These are phyloP conservation scores for Apodemus speciosus DNA, from an alignment of 2,113 vertebrate species.

Conservation along the genomic window DNA sequence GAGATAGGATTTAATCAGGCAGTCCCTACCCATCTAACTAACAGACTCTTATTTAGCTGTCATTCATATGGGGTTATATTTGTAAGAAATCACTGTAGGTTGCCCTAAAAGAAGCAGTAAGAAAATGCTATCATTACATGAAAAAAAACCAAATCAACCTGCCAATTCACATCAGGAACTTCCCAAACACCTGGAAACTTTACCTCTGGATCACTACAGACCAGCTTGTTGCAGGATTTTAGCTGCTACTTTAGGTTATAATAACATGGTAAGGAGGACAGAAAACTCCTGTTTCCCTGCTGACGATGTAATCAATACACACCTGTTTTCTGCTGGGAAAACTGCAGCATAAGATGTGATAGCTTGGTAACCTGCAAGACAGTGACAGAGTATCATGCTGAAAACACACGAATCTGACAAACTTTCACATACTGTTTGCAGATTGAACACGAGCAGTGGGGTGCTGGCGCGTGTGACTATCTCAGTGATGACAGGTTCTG, in stretches of 20 bases:
- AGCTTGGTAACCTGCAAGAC: conserved; percentile 82
- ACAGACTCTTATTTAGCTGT: not conserved
- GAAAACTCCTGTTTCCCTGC: conserved; percentile 77
- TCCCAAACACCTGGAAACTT: conserved; percentile 81
- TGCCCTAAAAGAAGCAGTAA: conserved; percentile 14
- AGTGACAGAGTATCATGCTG: conserved; percentile 80
- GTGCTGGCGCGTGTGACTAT: conserved; percentile 65
- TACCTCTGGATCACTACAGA: conserved; percentile 72
- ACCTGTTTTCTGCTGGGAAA: conserved; percentile 86
- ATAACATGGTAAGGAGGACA: conserved; percentile 78
- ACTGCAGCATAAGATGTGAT: conserved; percentile 70
- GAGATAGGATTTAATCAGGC: not conserved
- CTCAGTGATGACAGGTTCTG: conserved; percentile 73
- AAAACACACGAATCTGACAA: conserved; percentile 82
- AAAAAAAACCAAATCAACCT: conserved; percentile 58
- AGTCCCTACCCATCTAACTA: not conserved
- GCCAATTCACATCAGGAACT: conserved; percentile 46
- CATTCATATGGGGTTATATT: not conserved
- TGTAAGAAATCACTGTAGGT: not conserved
- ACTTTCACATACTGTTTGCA: conserved; percentile 82
- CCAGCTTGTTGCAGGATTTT: conserved; percentile 80
- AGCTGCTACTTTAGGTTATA: conserved; percentile 76
- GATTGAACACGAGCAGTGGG: conserved; percentile 81
- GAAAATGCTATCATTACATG: conserved; percentile 52
- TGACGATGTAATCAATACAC: conserved; percentile 83